Evolutionary conservation across 2,113 vertebrate genomes (phyloP).

Genomic region (Coracopsis vasa): DNA sequence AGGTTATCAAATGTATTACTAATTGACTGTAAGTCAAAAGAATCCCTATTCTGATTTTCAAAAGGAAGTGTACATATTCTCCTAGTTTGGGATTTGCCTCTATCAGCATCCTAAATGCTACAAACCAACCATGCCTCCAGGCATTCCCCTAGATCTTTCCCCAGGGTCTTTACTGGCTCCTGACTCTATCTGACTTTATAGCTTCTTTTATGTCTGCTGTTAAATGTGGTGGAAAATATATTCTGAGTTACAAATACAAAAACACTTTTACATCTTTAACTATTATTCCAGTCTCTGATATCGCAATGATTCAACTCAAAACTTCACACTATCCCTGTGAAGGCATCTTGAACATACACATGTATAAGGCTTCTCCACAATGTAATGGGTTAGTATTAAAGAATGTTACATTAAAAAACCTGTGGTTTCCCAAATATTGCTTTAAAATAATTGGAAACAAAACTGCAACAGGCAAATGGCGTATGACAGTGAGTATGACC

Average conservation of each 20-base stretch:
- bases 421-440: not conserved
- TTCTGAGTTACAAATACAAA: not conserved
- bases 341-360: fast-evolving
- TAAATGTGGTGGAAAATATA: not conserved
- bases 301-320: not conserved
- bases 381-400: not conserved
- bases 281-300: not conserved
- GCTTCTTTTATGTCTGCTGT: not conserved
- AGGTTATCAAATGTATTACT: not conserved
- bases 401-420: not conserved
- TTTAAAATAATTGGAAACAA: not conserved
- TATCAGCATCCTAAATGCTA: not conserved
- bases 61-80: not conserved
- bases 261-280: not conserved
- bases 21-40: not conserved
- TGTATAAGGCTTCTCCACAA: not conserved
- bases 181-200: not conserved
- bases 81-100: not conserved
- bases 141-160: not conserved
- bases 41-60: not conserved
- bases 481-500: not conserved
- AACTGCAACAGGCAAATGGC: not conserved
- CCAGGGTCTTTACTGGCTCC: not conserved
- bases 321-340: fast-evolving
- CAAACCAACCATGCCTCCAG: not conserved